phyloP scores from a whole-genome alignment of 2,797 vertebrate genomes.

The Aldrovandia affinis region DNA sequence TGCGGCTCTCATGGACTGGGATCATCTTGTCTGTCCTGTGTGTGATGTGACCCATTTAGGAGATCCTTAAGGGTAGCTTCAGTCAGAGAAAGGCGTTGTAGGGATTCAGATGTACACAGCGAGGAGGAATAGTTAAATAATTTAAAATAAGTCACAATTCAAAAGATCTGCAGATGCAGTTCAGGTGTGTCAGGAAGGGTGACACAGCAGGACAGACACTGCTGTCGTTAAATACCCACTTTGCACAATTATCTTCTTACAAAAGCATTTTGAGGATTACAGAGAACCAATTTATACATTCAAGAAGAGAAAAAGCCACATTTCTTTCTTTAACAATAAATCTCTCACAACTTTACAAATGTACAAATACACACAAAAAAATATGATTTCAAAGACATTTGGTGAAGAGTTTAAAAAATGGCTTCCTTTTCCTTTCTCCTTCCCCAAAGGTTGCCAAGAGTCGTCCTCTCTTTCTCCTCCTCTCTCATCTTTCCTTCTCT shows the following conservation, averaged over 20 bases:
- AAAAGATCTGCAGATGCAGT: no score
- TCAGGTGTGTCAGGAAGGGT: no score
- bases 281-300: conserved; percentile 18
- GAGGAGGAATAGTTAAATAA: no score
- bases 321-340: conserved; percentile 26
- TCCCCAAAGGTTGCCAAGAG: not conserved
- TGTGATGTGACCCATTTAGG: no score
- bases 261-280: conserved; percentile 22
- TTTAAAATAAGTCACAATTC: no score
- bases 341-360: not conserved
- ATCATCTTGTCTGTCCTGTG: no score
- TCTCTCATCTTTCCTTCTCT: conserved; percentile 18
- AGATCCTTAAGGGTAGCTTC: no score
- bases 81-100: no score
- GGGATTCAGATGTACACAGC: no score
- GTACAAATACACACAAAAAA: not conserved
- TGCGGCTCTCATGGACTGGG: no score
- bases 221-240: not conserved
- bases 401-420: conserved; percentile 15
- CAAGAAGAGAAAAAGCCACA: conserved; percentile 25
- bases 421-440: not conserved
- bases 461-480: not conserved
- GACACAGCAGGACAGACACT: not conserved
- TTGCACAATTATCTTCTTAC: conserved; percentile 16
- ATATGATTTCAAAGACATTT: conserved; percentile 26